Percentiles rank a stretch among this genome's conserved stretches.
Conservation (phyloP, 2,113 vertebrate genomes). For the Triplophysa siluroides region DNA sequence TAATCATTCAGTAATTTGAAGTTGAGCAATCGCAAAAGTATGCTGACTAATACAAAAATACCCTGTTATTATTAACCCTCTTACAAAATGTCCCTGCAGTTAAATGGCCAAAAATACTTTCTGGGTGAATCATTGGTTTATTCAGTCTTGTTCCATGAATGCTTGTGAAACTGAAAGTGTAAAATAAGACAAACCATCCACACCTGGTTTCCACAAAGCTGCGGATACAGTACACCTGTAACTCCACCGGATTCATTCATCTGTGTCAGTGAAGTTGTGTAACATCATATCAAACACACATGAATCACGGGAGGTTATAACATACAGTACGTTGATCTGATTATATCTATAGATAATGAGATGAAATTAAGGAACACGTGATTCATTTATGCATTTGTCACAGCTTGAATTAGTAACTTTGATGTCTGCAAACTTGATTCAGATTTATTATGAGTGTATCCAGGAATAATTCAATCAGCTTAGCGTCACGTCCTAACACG, state of each 20-base stretch:
- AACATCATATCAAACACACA: not conserved
- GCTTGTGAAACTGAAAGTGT: constrained; percentile 41
- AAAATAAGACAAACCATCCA: not conserved
- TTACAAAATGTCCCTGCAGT: constrained; percentile 6
- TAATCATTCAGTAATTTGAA: not conserved
- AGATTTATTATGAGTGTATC: too few species aligned
- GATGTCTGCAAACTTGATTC: too few species aligned
- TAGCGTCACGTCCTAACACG: too few species aligned
- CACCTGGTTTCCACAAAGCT: constrained; percentile 31
- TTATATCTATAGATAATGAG: too few species aligned
- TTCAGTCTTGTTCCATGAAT: not conserved
- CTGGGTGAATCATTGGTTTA: not conserved
- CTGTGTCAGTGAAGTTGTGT: not conserved
- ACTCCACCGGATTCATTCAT: constrained; percentile 4
- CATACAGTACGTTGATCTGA: too few species aligned
- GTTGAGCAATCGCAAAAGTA: not conserved
- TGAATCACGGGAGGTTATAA: not conserved
- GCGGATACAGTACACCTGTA: constrained; percentile 25
- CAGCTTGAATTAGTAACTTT: too few species aligned
- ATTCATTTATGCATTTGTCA: too few species aligned
- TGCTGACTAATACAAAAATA: not conserved
- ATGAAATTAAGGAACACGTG: too few species aligned
- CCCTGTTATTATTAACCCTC: not conserved
- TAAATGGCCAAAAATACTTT: not conserved
- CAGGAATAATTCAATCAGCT: too few species aligned